Evolutionary conservation across 2,888 invertebrate genomes (phyloP), one percentile per base, ranked within the genome.

Genomic region (Marasmarcha lunaedactyla): DNA sequence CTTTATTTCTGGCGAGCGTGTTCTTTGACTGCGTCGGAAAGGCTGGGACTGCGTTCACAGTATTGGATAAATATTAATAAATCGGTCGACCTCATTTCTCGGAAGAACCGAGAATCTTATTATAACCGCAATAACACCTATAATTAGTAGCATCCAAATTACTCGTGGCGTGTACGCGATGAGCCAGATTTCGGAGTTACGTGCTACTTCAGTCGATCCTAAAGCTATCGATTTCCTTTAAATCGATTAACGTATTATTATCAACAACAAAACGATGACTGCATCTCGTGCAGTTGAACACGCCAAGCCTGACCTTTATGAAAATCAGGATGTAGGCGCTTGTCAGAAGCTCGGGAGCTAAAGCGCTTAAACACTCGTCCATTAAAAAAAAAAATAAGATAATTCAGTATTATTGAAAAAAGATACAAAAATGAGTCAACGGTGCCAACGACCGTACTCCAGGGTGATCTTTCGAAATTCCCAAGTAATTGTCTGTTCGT

Each of bases 1-100:
- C 77, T 81, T 81, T 79, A 81, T 81, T 79, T 81, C 70, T 73
- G 73, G 74, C 69, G 57, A 60, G 65, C 67, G 77, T 78, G 78
- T 78, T 77, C 76, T 78, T 78, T 76, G 76, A 78, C 77, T 78
- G 78, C 78, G 77, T n/a, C n/a, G n/a, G n/a, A n/a, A 77, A 77
- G 78, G 73, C 55, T 71, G 70, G 67, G 68, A 73, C 72, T 59
- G 67, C 57, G 57, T 57, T 59, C 59, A 67, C 60, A 69, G 74
- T 81, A 81, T 81, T 72, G 83, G 76, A 81, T 79, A 79, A 81
- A 81, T 83, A 81, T 81, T 83, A 83, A 83, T 83, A 83, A 81
- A 81, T 68, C 78, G 60, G 63, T 59, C 71, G 79, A 78, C 83
- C 83, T 77, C 81, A 73, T 72, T 83, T 81, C 83, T 77, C 72